Base-by-base conservation (phyloP, 1,140 invertebrate species). In the Eriocheir sinensis region DNA sequence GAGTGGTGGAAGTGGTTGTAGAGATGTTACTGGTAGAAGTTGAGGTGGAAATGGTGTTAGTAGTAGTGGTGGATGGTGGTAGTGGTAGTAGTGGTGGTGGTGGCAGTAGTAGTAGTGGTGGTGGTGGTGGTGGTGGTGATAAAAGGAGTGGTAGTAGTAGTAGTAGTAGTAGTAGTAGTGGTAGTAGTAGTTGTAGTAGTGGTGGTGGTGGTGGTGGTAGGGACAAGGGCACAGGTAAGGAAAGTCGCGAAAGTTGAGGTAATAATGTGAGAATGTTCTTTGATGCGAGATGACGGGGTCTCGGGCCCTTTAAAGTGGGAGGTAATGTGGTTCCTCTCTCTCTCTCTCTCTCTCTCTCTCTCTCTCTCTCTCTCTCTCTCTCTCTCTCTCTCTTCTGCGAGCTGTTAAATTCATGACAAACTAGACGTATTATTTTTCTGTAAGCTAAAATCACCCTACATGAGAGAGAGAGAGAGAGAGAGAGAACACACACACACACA, bases 401-500 rank as follows among this genome's bases (percentile, higher is more conserved):
- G 60, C 60, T n/a, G 60, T 72, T 72, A n/a, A 21, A 72, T 72
- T 21, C 60, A 72, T 72, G n/a, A n/a, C n/a, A 72, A 72, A 72
- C 60, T 72, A n/a, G 3, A 72, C 60, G n/a, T n/a, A 72, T 72
- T n/a, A 72, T n/a, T n/a, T n/a, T 1, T 17, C 60, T 4, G 60
- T 21, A n/a, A n/a, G n/a, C n/a, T n/a, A n/a, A n/a, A n/a, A n/a
- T 72, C 60, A 21, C n/a, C 60, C 60, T 72, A 12, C 60, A 72
- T 72, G n/a, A n/a, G n/a, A n/a, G n/a, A n/a, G n/a, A n/a, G n/a
- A n/a, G n/a, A n/a, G n/a, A n/a, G n/a, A n/a, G n/a, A n/a, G n/a
- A n/a, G n/a, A n/a, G n/a, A n/a, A 86, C 40, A 88, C 21, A 88
- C 36, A 36, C 85, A 38, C 32, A 41, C 41, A 88, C 85, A 88